A percentile compares a stretch with the other conserved stretches of the same genome.
These are phyloP conservation scores for Bujurquina vittata DNA, from an alignment of 2,113 vertebrate species.

Conservation along the genomic window DNA sequence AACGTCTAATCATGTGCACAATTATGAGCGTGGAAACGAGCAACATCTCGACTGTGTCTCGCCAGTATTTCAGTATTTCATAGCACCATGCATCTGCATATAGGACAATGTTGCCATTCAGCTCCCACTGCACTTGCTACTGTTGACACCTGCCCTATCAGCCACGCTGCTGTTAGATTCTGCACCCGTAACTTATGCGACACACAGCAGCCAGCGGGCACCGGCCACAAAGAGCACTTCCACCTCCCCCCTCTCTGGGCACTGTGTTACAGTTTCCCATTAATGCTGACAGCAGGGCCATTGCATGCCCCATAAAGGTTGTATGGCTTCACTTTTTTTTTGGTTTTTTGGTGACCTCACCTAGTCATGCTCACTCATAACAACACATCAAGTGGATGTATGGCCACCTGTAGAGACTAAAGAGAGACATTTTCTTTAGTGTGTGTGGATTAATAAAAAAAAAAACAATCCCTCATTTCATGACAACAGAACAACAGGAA, in stretches of 20 bases:
- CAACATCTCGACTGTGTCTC: too few species aligned
- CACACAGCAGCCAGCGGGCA: neutral
- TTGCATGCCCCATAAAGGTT: constrained; percentile 43
- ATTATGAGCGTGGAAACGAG: too few species aligned
- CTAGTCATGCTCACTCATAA: constrained; percentile 16
- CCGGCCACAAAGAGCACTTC: neutral
- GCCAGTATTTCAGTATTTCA: neutral
- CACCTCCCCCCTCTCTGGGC: neutral
- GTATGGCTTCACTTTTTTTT: constrained; percentile 11
- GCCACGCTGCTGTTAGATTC: neutral
- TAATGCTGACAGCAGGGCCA: constrained; percentile 50
- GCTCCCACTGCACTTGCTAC: neutral
- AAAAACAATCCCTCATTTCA: neutral
- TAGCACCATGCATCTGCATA: neutral
- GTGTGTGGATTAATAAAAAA: neutral
- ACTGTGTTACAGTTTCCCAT: constrained; percentile 25
- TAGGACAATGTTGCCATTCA: neutral
- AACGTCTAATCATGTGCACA: neutral
- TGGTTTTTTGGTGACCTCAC: constrained; percentile 8
- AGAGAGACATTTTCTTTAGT: constrained; percentile 16
- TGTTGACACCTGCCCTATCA: neutral
- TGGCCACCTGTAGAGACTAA: neutral
- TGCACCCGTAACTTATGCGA: neutral
- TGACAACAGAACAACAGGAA: neutral
- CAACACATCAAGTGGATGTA: constrained; percentile 26